Base-by-base conservation (phyloP, 2,797 vertebrate species). In the Pteronotus mesoamericanus region DNA sequence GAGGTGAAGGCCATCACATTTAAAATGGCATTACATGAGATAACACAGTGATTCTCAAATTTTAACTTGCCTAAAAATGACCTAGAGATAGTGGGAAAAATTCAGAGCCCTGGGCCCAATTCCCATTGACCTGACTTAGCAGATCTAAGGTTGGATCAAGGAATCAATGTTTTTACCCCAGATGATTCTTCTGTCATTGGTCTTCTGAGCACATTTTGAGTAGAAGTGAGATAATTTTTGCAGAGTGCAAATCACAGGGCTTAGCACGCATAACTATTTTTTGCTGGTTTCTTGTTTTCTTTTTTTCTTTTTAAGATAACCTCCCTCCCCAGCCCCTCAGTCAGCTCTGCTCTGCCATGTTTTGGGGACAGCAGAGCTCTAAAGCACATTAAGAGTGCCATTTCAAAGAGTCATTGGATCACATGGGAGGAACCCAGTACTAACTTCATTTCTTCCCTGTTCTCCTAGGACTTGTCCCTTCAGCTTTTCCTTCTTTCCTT, bases 261-360 rank as follows among this genome's bases (percentile, higher is more conserved):
- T 34, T 85, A 55, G 19, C 3, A 57, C n/a, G 84, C 6, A 5
- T 15, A 10, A 64, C n/a, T 0, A 15, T 77, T 51, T 48, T 82
- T 24, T 19, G 5, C 7, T 6, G 22, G 2, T 37, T 32, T 51
- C 11, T 71, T 37, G 26, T 29, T 32, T 64, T 10, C 9, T 55
- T 22, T 42, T 42, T 83, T 15, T 48, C 64, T 53, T 85, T 94
- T 48, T 29, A 22, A 82, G 16, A 82, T 48, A 39, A n/a, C 59
- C 21, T n/a, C 7, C 18, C 11, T 22, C 18, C 21, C 2, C 8
- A 29, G 1, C 3, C 9, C 10, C 15, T 61, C 21, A 37, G 6
- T 26, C n/a, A 9, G 1, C 15, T 78, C 39, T 46, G 15, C 9
- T 42, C n/a, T 85, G 55, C 37, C 32, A 5, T 51, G 4, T 80